Base-by-base conservation (phyloP, 2,113 vertebrate genomes). In the Rhinogobius similis region DNA sequence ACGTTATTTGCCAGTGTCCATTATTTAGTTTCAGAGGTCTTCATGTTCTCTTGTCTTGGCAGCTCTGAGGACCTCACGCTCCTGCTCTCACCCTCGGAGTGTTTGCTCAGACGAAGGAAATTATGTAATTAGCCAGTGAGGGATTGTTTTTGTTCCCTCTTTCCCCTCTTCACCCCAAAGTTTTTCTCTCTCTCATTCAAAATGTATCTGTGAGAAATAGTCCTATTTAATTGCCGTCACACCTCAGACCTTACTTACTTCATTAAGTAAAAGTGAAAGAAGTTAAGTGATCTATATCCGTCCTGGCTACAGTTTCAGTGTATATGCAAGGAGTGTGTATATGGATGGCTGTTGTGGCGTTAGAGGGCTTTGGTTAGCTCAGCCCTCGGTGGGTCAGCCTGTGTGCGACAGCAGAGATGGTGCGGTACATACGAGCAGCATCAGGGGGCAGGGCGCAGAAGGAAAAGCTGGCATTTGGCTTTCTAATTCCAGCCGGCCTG, bases 61-160 rank as follows among this genome's bases (percentile, higher is more conserved):
- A 89, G 85, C 76, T 82, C 68, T 43, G 66, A 78, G 77, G 63
- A 82, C 87, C 81, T 78, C 87, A 87, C 86, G 86, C 86, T 82
- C 85, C 85, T 82, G 80, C 79, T 77, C 87, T 86, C 92, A 89
- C 89, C 87, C 85, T 86, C 90, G 86, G 88, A 90, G 62, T 96
- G 90, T 97, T 98, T 96, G 93, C 88, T 96, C 95, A 95, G 94
- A 96, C 95, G 94, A 94, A 95, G 93, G 94, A 98, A 95, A 96
- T 96, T 95, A 96, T 94, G 93, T 94, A 96, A 96, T 98, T 97
- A 95, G 93, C 93, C 87, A 78, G 81, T 92, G 91, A 93, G 91
- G 91, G 91, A 94, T 94, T 89, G 86, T 88, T 91, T 91, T 89
- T 77, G 82, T 88, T 89, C 59, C 44, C 77, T 83, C 75, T 79